phyloP scores from a whole-genome alignment of 1,140 invertebrate species.

The Dendroctonus valens region DNA sequence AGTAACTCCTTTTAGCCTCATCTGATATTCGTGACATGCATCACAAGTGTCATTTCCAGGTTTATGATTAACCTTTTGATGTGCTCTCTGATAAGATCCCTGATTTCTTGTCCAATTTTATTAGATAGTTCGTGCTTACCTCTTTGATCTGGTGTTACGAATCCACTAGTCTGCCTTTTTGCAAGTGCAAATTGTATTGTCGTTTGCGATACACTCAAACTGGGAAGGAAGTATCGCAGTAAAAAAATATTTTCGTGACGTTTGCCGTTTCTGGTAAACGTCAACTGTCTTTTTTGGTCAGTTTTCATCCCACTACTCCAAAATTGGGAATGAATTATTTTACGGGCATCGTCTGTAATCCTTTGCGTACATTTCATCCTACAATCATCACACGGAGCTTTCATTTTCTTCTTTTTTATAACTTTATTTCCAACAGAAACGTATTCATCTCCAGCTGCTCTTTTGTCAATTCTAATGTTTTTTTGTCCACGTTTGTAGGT shows the following conservation, averaged over 20 bases:
- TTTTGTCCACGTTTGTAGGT: not conserved
- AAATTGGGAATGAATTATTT: constrained; percentile 2
- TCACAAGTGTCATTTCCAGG: not conserved
- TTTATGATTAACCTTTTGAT: not conserved
- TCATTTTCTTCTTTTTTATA: not conserved
- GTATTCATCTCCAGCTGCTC: not conserved
- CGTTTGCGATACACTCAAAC: not conserved
- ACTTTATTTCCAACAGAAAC: not conserved
- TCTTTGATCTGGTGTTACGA: not conserved
- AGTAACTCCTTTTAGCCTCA: not conserved
- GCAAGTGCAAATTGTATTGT: not conserved
- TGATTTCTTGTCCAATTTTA: not conserved
- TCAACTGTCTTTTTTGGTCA: constrained; percentile 2
- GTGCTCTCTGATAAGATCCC: not conserved
- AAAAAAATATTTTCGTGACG: constrained; percentile 7
- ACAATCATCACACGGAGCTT: not conserved
- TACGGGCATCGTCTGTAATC: not conserved
- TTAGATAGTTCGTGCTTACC: constrained; percentile 5
- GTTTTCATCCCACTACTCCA: not conserved
- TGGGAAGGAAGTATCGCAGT: not conserved
- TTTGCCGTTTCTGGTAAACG: not conserved
- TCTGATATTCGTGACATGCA: not conserved
- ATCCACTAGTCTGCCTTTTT: not conserved
- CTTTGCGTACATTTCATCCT: not conserved
- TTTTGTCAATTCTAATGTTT: not conserved